Evolutionary conservation across 2,113 vertebrate genomes (phyloP), one percentile per base, ranked within the genome.

Genomic region (Engystomops pustulosus): DNA sequence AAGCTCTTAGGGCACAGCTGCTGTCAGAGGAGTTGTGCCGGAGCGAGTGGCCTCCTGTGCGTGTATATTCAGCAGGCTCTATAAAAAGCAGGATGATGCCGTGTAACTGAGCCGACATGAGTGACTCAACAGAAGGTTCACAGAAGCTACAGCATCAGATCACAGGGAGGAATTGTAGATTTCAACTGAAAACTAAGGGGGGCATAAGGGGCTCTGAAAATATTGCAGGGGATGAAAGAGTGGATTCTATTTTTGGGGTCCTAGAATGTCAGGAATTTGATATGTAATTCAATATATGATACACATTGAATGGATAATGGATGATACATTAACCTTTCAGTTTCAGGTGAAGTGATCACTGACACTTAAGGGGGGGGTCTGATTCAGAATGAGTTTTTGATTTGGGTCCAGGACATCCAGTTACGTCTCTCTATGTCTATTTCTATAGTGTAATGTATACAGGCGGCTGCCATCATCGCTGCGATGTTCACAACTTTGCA

Each of bases 11-110:
- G 51, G 38, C 23, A 25, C 81, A 77, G 72, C 81, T 84, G 81
- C 45, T 53, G 27, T 36, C 65, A n/a, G 53, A 23, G 81, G 23
- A 14, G 44, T 23, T 44, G 67, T 71, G 32, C 18, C 30, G 27
- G 44, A n/a, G 55, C 18, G 77, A 65, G 30, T 45, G 8, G 38
- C 10, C 51, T 23, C 32, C n/a, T 41, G 55, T 62, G 17, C 32
- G 67, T 70, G 81, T 49, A 58, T 75, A 30, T 65, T 83, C 81
- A 75, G 81, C 81, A 74, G 10, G 44, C 70, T 14, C 81, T 83
- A 83, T 75, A 74, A 49, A 75, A 83, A 83, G 70, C 81, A 20
- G 55, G 17, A 55, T 71, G 80, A 72, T 34, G n/a, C 41, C 12
- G 45, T 65, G 69, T 75, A 47, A 83, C 51, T 17, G 81, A 65